Conservation (phyloP, 2,113 vertebrate species). For the Antennarius striatus region DNA sequence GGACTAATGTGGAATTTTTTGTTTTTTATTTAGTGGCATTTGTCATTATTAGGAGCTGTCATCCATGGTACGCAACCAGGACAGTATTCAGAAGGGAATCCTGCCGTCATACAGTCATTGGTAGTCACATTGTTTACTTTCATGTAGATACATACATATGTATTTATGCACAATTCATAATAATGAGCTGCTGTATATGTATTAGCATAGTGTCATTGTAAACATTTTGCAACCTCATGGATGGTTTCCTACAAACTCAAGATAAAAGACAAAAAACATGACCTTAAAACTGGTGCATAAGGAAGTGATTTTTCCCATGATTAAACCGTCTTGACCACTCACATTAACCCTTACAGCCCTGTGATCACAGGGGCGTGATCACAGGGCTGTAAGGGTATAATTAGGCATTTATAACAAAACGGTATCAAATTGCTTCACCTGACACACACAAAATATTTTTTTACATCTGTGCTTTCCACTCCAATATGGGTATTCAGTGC, state of each 20-base stretch:
- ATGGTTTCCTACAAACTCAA: conserved; percentile 42
- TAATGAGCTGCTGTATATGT: too few species aligned
- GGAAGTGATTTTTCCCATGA: conserved; percentile 46
- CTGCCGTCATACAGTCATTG: too few species aligned
- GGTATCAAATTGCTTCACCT: background rate
- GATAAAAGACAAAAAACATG: conserved; percentile 59
- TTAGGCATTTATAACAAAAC: too few species aligned
- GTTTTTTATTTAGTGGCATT: conserved; percentile 3
- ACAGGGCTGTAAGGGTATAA: too few species aligned
- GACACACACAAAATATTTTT: background rate
- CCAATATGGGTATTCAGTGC: background rate
- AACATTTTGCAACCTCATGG: conserved; percentile 36
- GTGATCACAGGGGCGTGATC: background rate
- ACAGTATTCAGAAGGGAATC: background rate
- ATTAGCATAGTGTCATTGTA: background rate
- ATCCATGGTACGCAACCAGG: background rate
- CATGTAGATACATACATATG: background rate
- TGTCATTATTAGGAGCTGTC: background rate
- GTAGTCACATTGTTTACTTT: background rate
- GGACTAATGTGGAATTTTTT: too few species aligned
- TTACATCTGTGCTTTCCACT: background rate
- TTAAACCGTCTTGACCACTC: conserved; percentile 19
- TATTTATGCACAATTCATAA: too few species aligned
- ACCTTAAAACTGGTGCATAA: conserved; percentile 46
- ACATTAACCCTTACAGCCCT: conserved; percentile 33